phyloP scores from a whole-genome alignment of 64 coral and sea anemone genomes.

The Hydrozoanthus tunicans region DNA sequence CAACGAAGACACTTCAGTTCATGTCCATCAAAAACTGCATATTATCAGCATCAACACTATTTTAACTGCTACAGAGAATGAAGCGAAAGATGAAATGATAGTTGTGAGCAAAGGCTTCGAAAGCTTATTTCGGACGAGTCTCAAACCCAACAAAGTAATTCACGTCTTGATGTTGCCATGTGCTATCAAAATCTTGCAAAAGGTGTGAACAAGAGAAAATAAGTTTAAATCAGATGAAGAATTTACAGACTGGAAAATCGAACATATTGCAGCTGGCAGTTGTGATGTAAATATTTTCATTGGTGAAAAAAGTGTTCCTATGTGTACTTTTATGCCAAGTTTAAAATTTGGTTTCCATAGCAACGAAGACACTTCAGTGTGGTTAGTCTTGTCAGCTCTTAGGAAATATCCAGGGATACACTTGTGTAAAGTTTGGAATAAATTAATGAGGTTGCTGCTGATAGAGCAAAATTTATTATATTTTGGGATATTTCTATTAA shows the following conservation, averaged over 20 bases:
- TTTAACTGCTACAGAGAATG: neutral
- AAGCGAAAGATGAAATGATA: neutral
- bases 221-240: neutral
- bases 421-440: too few species aligned
- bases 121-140: neutral
- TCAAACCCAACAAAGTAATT: neutral
- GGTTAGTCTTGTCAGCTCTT: too few species aligned
- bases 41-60: neutral
- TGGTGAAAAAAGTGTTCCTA: too few species aligned
- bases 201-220: neutral
- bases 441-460: too few species aligned
- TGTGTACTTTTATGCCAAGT: too few species aligned
- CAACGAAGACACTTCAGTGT: too few species aligned
- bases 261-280: neutral
- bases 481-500: too few species aligned
- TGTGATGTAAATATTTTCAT: neutral
- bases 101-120: neutral
- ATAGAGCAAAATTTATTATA: too few species aligned
- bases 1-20: too few species aligned
- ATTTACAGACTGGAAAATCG: neutral
- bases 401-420: too few species aligned
- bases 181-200: slow-evolving; percentile 11
- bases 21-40: neutral
- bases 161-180: neutral
- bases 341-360: too few species aligned